These are phyloP conservation scores for Hapalemur alaotrensis DNA, from an alignment of 2,797 vertebrate genomes.

Conservation along the genomic window DNA sequence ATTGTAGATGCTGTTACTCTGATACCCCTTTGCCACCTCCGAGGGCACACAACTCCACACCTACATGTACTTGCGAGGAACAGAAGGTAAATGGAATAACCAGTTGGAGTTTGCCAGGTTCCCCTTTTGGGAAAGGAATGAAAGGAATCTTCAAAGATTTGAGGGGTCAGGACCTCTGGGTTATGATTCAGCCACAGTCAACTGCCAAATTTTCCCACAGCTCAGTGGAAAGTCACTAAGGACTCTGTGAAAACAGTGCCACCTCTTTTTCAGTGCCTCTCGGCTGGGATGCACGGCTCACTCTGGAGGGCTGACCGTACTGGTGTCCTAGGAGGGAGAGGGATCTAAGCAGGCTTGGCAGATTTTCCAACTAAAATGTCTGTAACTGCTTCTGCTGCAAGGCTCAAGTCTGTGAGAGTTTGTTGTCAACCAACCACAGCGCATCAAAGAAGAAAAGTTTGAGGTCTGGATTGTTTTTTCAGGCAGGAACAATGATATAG, in stretches of 20 bases:
- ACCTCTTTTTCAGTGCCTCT: not conserved
- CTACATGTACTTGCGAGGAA: not conserved
- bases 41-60: not conserved
- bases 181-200: conserved; percentile 50
- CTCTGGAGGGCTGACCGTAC: not conserved
- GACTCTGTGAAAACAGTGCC: not conserved
- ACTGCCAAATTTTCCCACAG: conserved; percentile 71
- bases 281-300: not conserved
- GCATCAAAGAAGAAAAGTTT: not conserved
- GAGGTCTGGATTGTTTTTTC: not conserved
- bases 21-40: not conserved
- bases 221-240: conserved; percentile 76
- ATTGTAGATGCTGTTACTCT: not conserved
- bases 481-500: not conserved
- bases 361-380: not conserved
- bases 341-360: not conserved
- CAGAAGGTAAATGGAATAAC: conserved; percentile 22
- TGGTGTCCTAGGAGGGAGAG: not conserved
- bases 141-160: conserved; percentile 57
- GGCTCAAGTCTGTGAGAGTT: not conserved
- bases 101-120: conserved; percentile 12
- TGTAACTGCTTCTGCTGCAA: not conserved
- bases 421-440: not conserved
- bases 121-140: conserved; percentile 67
- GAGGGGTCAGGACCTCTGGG: conserved; percentile 66